phyloP scores from a whole-genome alignment of 2,888 invertebrate genomes.

The Hydrotaea diabolus region DNA sequence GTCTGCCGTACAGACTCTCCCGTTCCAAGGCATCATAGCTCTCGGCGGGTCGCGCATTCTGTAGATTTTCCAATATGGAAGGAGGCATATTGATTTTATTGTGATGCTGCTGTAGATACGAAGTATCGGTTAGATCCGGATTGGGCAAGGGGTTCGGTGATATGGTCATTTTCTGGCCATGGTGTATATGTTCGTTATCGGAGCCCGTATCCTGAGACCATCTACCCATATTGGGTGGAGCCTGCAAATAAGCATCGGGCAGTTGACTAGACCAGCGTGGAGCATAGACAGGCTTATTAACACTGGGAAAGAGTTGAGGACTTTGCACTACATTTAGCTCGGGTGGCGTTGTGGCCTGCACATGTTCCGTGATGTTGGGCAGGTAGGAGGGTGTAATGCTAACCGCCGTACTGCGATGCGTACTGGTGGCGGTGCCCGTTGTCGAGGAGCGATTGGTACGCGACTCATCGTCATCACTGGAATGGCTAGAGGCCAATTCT shows the following conservation, averaged over 20 bases:
- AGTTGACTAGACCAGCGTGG: slow-evolving; percentile 87
- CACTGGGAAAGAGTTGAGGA: slow-evolving; percentile 86
- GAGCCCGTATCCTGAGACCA: slow-evolving; percentile 92
- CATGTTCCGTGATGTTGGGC: slow-evolving; percentile 84
- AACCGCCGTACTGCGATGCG: slow-evolving; percentile 81
- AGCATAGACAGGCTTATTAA: slow-evolving; percentile 84
- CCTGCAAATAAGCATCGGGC: slow-evolving; percentile 84
- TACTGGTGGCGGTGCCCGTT: slow-evolving; percentile 69
- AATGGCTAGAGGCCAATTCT: slow-evolving; percentile 96
- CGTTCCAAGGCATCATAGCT: slow-evolving; percentile 75
- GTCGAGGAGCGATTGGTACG: slow-evolving; percentile 79
- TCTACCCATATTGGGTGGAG: slow-evolving; percentile 83
- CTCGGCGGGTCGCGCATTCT: slow-evolving; percentile 82
- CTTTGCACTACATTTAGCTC: slow-evolving; percentile 85
- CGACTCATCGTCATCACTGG: slow-evolving; percentile 93
- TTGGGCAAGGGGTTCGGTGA: slow-evolving; percentile 88
- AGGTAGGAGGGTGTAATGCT: slow-evolving; percentile 82
- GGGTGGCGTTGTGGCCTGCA: slow-evolving; percentile 84
- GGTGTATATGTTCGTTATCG: slow-evolving; percentile 85
- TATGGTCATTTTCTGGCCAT: slow-evolving; percentile 82
- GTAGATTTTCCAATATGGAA: slow-evolving; percentile 83
- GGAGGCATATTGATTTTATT: slow-evolving; percentile 82
- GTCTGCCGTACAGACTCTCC: slow-evolving; percentile 76
- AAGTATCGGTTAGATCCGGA: slow-evolving; percentile 88
- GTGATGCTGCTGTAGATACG: slow-evolving; percentile 82